phyloP scores from a whole-genome alignment of 1,140 invertebrate genomes.

The Panulirus ornatus region DNA sequence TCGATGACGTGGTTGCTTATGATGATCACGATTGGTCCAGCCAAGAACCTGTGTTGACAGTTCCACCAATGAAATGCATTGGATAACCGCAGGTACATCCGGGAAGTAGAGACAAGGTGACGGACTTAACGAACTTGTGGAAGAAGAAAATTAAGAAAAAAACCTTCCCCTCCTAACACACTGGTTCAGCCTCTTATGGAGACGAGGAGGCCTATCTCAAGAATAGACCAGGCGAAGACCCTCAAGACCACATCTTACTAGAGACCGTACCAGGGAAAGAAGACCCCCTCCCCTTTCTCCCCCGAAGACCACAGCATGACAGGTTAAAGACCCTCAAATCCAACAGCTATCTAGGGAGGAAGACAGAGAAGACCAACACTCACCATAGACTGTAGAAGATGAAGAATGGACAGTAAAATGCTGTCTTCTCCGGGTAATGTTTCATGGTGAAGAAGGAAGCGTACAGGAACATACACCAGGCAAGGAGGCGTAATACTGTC shows the following conservation, averaged over 20 bases:
- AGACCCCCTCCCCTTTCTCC: too few relatives aligned
- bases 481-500: constrained; percentile 86
- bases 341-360: too few relatives aligned
- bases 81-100: background rate
- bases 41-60: constrained; percentile 81
- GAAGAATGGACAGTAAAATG: constrained; percentile 87
- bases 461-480: constrained; percentile 91
- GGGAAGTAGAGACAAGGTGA: background rate
- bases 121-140: background rate
- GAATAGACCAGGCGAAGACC: background rate
- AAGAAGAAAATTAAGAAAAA: background rate
- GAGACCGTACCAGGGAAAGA: background rate
- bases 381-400: constrained; percentile 89
- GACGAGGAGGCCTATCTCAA: background rate
- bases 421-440: constrained; percentile 88
- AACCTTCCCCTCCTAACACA: background rate
- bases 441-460: constrained; percentile 89
- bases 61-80: background rate
- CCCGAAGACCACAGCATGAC: too few relatives aligned
- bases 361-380: too few relatives aligned
- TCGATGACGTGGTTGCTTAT: constrained; percentile 90
- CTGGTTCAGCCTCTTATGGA: background rate
- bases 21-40: constrained; percentile 88
- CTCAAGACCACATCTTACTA: too few relatives aligned
- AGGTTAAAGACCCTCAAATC: too few relatives aligned